Percentiles rank a stretch among this genome's conserved stretches.
Conservation (phyloP, 2,797 vertebrate species). For the Decapterus maruadsi region DNA sequence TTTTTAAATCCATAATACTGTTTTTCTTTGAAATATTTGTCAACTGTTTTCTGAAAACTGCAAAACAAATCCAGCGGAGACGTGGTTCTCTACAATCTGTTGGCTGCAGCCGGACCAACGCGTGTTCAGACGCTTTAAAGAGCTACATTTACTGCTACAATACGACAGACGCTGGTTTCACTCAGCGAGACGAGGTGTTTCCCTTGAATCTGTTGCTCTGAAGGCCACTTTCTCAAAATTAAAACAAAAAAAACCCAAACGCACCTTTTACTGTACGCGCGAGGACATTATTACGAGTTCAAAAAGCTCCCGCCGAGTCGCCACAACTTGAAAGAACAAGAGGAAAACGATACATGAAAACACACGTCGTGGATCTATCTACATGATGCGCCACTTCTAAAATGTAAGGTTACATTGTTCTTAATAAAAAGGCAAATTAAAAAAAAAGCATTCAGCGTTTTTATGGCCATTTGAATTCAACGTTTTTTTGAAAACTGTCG, state of each 20-base stretch:
- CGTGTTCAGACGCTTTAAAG: not conserved
- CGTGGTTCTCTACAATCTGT: slow-evolving; percentile 4
- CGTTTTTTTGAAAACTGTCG: not conserved
- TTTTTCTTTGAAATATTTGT: slow-evolving; percentile 28
- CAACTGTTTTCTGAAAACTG: not conserved
- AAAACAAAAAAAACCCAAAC: not conserved
- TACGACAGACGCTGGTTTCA: slow-evolving; percentile 20
- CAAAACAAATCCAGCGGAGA: slow-evolving; percentile 22
- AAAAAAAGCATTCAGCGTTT: slow-evolving; percentile 18
- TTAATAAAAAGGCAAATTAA: slow-evolving; percentile 43
- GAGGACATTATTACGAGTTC: not conserved
- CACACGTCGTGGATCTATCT: slow-evolving; percentile 12
- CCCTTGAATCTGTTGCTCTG: not conserved
- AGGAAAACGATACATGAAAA: slow-evolving; percentile 41
- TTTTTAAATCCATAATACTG: slow-evolving; percentile 57
- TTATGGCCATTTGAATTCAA: not conserved
- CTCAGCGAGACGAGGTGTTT: slow-evolving; percentile 11
- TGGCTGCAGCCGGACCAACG: slow-evolving; percentile 1
- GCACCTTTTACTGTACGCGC: not conserved
- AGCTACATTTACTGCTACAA: slow-evolving; percentile 45
- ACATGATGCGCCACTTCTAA: slow-evolving; percentile 36
- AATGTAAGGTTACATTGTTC: slow-evolving; percentile 33
- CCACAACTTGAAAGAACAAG: slow-evolving; percentile 11
- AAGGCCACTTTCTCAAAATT: not conserved
- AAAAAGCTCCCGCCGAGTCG: slow-evolving; percentile 10